A percentile compares a stretch with the other conserved stretches of the same genome.
Evolutionary conservation across 2,797 vertebrate genomes (phyloP).

Genomic region (Poecilia picta): DNA sequence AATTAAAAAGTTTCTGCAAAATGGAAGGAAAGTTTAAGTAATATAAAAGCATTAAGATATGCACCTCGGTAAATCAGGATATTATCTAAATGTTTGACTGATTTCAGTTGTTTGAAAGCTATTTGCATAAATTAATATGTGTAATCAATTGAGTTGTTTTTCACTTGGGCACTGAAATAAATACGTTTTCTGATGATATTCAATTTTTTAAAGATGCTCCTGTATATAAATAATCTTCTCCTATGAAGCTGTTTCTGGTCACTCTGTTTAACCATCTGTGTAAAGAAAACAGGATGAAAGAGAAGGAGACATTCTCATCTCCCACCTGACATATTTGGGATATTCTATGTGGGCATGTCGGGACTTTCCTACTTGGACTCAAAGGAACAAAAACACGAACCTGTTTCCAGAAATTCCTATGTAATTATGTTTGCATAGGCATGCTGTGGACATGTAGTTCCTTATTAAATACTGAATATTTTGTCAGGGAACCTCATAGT

Average conservation of each 20-base stretch:
- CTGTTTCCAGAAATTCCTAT: constrained; percentile 11
- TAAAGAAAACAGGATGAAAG: constrained; percentile 7
- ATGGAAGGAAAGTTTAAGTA: constrained; percentile 16
- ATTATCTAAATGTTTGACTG: neutral
- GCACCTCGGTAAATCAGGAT: neutral
- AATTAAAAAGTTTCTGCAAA: constrained; percentile 18
- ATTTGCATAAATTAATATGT: neutral
- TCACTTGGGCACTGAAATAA: neutral
- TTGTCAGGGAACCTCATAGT: neutral
- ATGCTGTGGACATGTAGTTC: neutral
- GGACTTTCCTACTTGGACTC: constrained; percentile 4
- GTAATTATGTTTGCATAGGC: neutral
- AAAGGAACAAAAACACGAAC: constrained; percentile 1
- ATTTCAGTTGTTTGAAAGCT: neutral
- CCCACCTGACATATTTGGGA: constrained; percentile 35
- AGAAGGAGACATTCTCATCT: constrained; percentile 30
- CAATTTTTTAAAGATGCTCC: neutral
- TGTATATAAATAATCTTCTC: neutral
- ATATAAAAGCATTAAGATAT: neutral
- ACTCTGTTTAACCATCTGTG: neutral
- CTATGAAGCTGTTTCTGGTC: neutral
- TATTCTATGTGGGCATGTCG: constrained; percentile 33
- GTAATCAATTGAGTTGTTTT: neutral
- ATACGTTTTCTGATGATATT: neutral
- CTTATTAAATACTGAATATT: neutral